A percentile compares a stretch with the other conserved stretches of the same genome.
Evolutionary conservation across 2,888 invertebrate genomes (phyloP).

Genomic region (Cremastinae sp.): DNA sequence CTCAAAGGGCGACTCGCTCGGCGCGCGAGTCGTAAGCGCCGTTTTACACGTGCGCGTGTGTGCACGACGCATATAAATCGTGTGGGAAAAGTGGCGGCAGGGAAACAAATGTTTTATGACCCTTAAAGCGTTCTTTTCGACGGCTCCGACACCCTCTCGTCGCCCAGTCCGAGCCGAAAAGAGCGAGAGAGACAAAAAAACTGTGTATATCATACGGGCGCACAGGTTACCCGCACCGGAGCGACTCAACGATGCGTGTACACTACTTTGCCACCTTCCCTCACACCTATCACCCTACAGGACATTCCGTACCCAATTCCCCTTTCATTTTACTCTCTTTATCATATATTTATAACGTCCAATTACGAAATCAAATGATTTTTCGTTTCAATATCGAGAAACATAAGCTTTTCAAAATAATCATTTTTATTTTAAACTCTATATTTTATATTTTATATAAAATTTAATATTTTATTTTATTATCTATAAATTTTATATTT

Average conservation of each 20-base stretch:
- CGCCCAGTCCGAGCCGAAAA: conserved; percentile 36
- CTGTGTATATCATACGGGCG: conserved; percentile 53
- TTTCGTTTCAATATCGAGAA: no score
- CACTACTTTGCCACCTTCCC: conserved; percentile 47
- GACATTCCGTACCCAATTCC: not conserved
- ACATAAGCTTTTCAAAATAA: no score
- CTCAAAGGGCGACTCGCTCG: conserved; percentile 16
- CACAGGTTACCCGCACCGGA: conserved; percentile 57
- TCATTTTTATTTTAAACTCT: no score
- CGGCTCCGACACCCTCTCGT: conserved; percentile 59
- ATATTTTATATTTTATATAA: no score
- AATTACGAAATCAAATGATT: not conserved
- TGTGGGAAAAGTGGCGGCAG: conserved; percentile 63
- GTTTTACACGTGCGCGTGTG: conserved; percentile 12
- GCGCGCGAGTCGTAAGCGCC: conserved; percentile 14
- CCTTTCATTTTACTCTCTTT: not conserved
- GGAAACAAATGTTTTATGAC: conserved; percentile 79
- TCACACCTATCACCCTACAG: conserved; percentile 7
- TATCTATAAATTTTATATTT: no score
- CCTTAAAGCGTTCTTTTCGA: conserved; percentile 74
- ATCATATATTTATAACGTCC: no score
- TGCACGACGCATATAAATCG: conserved; percentile 48
- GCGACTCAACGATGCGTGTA: conserved; percentile 48
- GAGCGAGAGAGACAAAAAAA: conserved; percentile 29
- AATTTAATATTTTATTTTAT: no score